Evolutionary conservation across 2,113 vertebrate genomes (phyloP).

Genomic region (Isichthys henryi): DNA sequence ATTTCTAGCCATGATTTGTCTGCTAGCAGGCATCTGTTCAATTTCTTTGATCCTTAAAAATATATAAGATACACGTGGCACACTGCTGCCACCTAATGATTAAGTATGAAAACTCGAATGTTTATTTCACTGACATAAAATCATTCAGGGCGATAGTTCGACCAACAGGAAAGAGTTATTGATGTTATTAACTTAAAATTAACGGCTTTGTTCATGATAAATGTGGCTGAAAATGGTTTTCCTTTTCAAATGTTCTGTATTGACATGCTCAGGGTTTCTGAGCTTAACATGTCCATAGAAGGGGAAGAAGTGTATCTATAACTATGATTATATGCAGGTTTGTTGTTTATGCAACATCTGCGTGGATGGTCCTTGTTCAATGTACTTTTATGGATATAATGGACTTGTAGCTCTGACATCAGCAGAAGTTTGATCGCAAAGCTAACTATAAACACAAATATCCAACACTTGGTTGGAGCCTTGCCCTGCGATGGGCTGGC

Average conservation of each 20-base stretch:
- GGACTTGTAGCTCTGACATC: neutral
- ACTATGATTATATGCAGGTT: neutral
- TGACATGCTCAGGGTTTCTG: neutral
- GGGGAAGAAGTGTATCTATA: neutral
- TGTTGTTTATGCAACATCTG: neutral
- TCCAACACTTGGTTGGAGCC: neutral
- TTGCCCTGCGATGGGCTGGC: too few relatives aligned
- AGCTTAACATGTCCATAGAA: neutral
- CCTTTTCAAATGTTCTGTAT: neutral
- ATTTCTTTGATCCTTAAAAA: neutral
- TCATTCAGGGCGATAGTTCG: neutral
- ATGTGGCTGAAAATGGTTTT: neutral
- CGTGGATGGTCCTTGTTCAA: neutral
- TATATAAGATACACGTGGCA: neutral
- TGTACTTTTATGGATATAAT: neutral
- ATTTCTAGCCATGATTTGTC: neutral
- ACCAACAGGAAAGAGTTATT: neutral
- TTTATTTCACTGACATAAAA: neutral
- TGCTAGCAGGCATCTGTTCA: neutral
- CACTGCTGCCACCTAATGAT: constrained; percentile 5
- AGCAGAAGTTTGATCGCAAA: neutral
- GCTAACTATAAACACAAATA: neutral
- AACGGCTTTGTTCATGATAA: neutral
- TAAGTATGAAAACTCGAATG: neutral
- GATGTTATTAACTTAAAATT: neutral